Conservation (phyloP, 2,888 invertebrate genomes). For the Syrphus vitripennis region DNA sequence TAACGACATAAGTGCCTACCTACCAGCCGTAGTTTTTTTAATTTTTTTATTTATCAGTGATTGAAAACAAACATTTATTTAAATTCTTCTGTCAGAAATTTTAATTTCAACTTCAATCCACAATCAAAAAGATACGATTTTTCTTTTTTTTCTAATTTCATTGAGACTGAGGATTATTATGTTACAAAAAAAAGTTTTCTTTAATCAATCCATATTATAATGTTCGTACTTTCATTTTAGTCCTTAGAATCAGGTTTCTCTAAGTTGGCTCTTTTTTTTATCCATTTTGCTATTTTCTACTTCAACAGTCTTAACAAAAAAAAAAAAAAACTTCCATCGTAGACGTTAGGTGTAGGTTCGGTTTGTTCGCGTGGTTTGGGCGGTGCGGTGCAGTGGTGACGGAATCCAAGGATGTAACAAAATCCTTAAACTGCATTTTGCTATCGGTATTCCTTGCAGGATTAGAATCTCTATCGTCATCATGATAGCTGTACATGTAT, state of each 20-base stretch:
- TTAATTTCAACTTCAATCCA: not conserved
- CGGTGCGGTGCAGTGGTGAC: no score
- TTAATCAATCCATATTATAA: not conserved
- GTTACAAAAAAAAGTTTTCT: not conserved
- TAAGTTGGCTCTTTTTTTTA: not conserved
- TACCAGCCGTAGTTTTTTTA: no score
- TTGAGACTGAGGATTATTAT: not conserved
- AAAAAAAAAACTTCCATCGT: not conserved
- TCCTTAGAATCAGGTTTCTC: not conserved
- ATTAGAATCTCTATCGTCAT: slow-evolving; percentile 13
- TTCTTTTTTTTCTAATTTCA: not conserved
- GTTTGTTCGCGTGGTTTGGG: not conserved
- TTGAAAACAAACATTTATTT: no score
- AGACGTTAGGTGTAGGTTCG: not conserved
- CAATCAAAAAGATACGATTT: not conserved
- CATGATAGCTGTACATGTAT: not conserved
- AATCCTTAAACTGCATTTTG: not conserved
- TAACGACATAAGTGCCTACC: no score
- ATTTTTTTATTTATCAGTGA: no score
- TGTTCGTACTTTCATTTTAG: not conserved
- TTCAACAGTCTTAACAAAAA: not conserved
- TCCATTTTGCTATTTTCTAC: not conserved
- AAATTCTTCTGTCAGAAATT: not conserved
- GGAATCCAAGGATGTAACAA: not conserved
- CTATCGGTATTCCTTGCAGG: not conserved